Evolutionary conservation across 2,888 invertebrate species (phyloP).

Genomic region (Teleiodes luculella): DNA sequence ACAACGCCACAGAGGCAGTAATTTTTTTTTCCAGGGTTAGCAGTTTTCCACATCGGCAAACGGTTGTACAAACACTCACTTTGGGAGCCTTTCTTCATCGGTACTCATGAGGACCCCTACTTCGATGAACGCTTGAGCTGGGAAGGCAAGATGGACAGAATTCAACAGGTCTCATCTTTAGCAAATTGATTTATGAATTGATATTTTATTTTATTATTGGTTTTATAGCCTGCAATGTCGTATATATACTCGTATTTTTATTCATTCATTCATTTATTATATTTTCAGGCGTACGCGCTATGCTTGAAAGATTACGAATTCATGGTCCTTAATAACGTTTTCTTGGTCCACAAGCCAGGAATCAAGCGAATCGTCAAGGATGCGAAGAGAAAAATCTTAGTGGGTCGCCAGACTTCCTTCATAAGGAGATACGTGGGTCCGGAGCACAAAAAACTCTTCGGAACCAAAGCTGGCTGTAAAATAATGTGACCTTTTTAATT

Average conservation of each 20-base stretch:
- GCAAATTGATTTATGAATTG: no score
- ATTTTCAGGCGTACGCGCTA: slow-evolving; percentile 89
- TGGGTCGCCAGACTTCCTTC: slow-evolving; percentile 86
- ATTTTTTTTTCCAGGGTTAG: slow-evolving; percentile 77
- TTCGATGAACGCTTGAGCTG: slow-evolving; percentile 95
- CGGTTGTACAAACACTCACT: slow-evolving; percentile 86
- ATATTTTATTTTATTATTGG: no score
- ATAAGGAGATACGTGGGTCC: slow-evolving; percentile 90
- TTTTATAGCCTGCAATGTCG: no score
- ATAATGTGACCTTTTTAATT: no score
- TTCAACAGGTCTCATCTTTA: slow-evolving; percentile 87
- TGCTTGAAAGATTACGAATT: slow-evolving; percentile 96
- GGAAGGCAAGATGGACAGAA: slow-evolving; percentile 97
- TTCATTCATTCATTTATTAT: background rate
- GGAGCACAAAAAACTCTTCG: slow-evolving; percentile 90
- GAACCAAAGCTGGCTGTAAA: slow-evolving; percentile 87
- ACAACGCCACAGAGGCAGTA: no score
- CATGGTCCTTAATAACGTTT: slow-evolving; percentile 95
- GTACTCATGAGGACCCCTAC: slow-evolving; percentile 91
- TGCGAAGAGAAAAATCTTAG: slow-evolving; percentile 85
- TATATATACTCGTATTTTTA: no score
- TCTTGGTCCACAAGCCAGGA: slow-evolving; percentile 94
- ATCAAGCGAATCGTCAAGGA: slow-evolving; percentile 91
- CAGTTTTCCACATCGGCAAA: slow-evolving; percentile 91
- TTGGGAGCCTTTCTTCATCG: slow-evolving; percentile 97